A percentile compares a stretch with the other conserved stretches of the same genome.
Evolutionary conservation across 2,113 vertebrate species (phyloP).

Genomic region (Hyla sarda): DNA sequence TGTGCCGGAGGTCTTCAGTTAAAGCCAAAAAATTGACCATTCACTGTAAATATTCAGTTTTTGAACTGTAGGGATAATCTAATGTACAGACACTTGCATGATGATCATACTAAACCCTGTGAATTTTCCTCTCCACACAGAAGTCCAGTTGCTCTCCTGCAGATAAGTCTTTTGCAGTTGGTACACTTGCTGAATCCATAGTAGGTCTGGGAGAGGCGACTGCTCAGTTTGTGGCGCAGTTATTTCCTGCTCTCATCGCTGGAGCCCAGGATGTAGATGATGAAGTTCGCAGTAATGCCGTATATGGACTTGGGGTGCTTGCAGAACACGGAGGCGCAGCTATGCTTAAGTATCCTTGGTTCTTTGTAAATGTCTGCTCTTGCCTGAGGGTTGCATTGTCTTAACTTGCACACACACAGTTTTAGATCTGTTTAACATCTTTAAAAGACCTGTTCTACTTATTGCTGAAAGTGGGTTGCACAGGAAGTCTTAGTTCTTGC

Average conservation of each 20-base stretch:
- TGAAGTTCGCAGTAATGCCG: constrained; percentile 87
- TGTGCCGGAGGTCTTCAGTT: no score
- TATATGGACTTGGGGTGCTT: constrained; percentile 85
- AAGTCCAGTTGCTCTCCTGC: constrained; percentile 81
- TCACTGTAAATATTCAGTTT: neutral
- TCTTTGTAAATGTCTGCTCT: neutral
- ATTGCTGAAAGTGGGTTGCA: neutral
- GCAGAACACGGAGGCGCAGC: constrained; percentile 78
- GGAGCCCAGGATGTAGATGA: constrained; percentile 75
- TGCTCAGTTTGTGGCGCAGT: constrained; percentile 75
- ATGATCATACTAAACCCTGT: neutral
- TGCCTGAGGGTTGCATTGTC: neutral
- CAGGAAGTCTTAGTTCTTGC: neutral
- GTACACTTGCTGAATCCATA: constrained; percentile 81
- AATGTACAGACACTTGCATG: neutral
- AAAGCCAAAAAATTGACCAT: neutral
- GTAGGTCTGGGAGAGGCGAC: constrained; percentile 71
- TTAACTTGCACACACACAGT: neutral
- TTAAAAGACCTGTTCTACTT: no score
- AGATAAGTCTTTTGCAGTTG: constrained; percentile 86
- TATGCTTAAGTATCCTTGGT: constrained; percentile 74
- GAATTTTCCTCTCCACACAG: constrained; percentile 64
- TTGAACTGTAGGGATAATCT: neutral
- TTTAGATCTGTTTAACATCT: neutral
- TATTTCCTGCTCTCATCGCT: constrained; percentile 78